phyloP scores from a whole-genome alignment of 1,140 invertebrate species.

The Cecropterus lyciades region DNA sequence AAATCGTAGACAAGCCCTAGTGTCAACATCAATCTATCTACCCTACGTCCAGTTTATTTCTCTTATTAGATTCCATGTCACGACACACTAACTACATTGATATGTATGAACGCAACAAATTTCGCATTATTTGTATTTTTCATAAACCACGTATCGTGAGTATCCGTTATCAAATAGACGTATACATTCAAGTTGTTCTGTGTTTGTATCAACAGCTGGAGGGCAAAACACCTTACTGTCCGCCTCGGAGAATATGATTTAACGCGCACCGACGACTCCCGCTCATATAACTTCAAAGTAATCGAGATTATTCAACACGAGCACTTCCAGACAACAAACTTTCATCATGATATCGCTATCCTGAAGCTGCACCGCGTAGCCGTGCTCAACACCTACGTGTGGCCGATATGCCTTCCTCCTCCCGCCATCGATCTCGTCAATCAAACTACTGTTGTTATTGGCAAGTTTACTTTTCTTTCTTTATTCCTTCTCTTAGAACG shows the following conservation, averaged over 20 bases:
- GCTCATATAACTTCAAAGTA: conserved; percentile 87
- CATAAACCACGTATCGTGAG: no score
- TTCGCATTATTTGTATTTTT: no score
- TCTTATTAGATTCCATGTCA: no score
- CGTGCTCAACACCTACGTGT: conserved; percentile 91
- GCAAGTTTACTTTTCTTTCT: conserved; percentile 62
- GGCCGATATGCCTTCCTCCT: conserved; percentile 93
- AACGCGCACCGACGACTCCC: conserved; percentile 85
- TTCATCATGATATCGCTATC: conserved; percentile 93
- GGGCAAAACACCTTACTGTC: conserved; percentile 86
- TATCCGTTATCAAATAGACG: no score
- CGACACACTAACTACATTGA: no score
- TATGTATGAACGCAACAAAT: no score
- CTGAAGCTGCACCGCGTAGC: conserved; percentile 88
- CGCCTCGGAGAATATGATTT: conserved; percentile 94
- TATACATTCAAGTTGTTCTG: no score
- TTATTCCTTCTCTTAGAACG: no score
- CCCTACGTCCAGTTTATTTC: no score
- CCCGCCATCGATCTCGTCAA: conserved; percentile 86
- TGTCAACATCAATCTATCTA: no score
- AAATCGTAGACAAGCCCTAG: no score
- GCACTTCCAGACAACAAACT: conserved; percentile 86
- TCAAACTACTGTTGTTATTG: conserved; percentile 88
- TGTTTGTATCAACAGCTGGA: conserved; percentile 84
- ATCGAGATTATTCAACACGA: conserved; percentile 87